A percentile compares a stretch with the other conserved stretches of the same genome.
Evolutionary conservation across 2,113 vertebrate genomes (phyloP).

Genomic region (Dromas ardeola): DNA sequence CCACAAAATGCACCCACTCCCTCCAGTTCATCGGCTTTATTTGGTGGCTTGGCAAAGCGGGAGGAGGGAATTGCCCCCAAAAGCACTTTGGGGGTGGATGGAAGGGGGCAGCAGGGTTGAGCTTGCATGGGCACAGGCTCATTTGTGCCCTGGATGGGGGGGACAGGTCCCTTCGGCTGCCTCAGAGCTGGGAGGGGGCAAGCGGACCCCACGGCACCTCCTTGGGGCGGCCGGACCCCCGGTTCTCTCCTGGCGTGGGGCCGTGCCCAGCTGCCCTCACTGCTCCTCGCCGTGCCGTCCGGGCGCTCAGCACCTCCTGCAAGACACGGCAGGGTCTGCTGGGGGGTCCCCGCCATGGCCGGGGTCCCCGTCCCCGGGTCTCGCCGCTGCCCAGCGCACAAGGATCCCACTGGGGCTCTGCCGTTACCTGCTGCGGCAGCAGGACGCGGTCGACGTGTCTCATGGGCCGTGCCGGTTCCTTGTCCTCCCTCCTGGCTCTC

Average conservation of each 20-base stretch:
- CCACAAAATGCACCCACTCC: not conserved
- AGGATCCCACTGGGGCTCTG: not conserved
- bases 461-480: fast-evolving
- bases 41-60: not conserved
- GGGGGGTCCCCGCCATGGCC: fast-evolving
- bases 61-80: not conserved
- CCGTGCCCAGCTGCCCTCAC: fast-evolving
- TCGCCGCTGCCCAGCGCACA: fast-evolving
- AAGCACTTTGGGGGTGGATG: not conserved
- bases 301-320: not conserved
- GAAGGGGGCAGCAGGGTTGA: too few species aligned
- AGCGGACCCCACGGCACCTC: fast-evolving
- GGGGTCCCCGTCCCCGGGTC: not conserved
- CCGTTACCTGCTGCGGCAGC: not conserved
- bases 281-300: fast-evolving
- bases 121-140: not conserved
- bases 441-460: fast-evolving
- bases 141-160: fast-evolving
- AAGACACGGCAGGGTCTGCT: not conserved
- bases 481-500: not conserved
- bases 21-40: not conserved
- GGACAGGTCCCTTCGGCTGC: not conserved
- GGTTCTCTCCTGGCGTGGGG: fast-evolving
- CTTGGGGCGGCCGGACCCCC: fast-evolving
- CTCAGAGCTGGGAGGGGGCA: not conserved